Base-by-base conservation (phyloP, 64 coral and sea anemone species). In the Dendrophyllia cribrosa region DNA sequence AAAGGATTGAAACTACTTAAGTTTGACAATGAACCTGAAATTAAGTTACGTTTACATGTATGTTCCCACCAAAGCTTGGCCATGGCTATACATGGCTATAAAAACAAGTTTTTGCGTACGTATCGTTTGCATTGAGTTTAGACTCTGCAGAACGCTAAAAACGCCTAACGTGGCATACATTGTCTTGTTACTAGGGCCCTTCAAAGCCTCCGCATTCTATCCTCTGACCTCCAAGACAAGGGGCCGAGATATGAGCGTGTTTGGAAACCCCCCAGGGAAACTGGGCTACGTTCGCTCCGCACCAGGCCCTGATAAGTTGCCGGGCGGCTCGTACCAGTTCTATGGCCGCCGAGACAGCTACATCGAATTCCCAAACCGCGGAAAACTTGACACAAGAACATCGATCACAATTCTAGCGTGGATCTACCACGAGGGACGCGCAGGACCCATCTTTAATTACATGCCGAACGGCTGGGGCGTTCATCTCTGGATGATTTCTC, bases 391-490 rank as follows among this genome's bases (percentile, higher is more conserved):
- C 71, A 91, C 92, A 15, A 91, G 74, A 82, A 75, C 44, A 20
- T 97, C 95, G 10, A 91, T 94, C 58, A 94, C 95, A 15, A 76
- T 97, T 48, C 55, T 97, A 7, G 92, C 92, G 5, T 97, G 95
- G 95, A 77, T 97, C 2, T 87, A 91, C 46, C 82, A 93, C 45
- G 74, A 60, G 16, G 83, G 93, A 66, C 43, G 74, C 17, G 87
- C 82, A 12, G 95, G 95, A 47, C 88, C 92, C 0, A 91, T 97
- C 66, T 91, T 97, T 44, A 78, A 91, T 63, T 93, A 97, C 49
- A 91, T 76, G 77, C 92, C 76, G 3, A 88, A 91, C 17, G 91
- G 88, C 43, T 78, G 91, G 74, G 95, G 95, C 45, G 68, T 97
- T 6, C 49, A 91, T 86, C 71, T 97, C 14, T 90, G 91, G 92